A percentile compares a stretch with the other conserved stretches of the same genome.
Conservation (phyloP, 2,888 invertebrate genomes). For the Drosophila anceps region DNA sequence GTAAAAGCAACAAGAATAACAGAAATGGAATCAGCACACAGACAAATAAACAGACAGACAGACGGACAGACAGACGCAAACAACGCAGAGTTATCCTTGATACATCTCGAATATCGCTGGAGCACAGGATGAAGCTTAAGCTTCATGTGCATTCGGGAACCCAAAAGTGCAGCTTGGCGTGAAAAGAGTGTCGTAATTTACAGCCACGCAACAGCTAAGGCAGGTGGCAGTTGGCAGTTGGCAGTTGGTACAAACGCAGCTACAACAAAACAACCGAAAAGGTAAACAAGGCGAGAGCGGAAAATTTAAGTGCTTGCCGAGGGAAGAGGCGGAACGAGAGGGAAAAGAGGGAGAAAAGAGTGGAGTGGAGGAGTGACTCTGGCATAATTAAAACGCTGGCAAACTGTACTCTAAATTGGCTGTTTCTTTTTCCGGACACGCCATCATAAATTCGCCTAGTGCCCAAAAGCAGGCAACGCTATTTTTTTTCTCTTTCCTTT, state of each 20-base stretch:
- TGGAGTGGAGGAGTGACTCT: conserved; percentile 7
- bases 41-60: conserved; percentile 36
- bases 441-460: conserved; percentile 52
- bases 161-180: conserved; percentile 75
- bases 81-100: conserved; percentile 42
- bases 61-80: conserved; percentile 16
- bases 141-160: conserved; percentile 40
- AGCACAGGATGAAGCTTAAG: conserved; percentile 17
- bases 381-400: conserved; percentile 67
- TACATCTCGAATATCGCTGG: conserved; percentile 34
- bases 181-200: conserved; percentile 76
- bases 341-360: neutral
- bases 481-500: conserved; percentile 20
- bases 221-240: neutral
- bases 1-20: conserved; percentile 14
- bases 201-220: conserved; percentile 40
- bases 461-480: conserved; percentile 62
- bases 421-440: conserved; percentile 27
- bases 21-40: conserved; percentile 38
- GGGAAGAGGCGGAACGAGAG: neutral
- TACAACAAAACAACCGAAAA: conserved; percentile 27
- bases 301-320: conserved; percentile 10
- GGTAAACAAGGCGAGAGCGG: conserved; percentile 37
- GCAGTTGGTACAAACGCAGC: conserved; percentile 28
- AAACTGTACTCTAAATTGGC: conserved; percentile 59